Conservation (phyloP, 2,113 vertebrate genomes). For the Anseranas semipalmata region DNA sequence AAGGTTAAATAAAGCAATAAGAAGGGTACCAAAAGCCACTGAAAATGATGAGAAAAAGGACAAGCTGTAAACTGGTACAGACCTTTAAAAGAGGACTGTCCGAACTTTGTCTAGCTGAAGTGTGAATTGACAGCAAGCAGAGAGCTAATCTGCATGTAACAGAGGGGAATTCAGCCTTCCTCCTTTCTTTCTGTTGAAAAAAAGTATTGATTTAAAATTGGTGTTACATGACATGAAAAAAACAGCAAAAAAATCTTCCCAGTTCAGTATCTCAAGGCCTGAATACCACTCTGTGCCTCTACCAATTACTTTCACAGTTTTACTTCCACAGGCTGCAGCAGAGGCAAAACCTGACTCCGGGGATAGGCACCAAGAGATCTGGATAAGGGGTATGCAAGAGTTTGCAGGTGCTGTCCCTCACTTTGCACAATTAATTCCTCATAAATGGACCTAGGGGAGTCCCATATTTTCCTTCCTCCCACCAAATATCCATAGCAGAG, state of each 20-base stretch:
- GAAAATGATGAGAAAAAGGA: conserved; percentile 12
- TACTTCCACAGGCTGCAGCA: not conserved
- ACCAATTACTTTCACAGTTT: not conserved
- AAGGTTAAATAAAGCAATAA: conserved; percentile 48
- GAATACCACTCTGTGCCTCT: not conserved
- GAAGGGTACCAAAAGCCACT: not conserved
- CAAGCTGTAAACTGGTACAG: not conserved
- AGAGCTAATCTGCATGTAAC: not conserved
- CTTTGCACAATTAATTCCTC: not conserved
- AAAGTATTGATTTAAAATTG: not conserved
- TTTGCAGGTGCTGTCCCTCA: not conserved
- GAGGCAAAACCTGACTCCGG: not conserved
- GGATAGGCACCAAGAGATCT: not conserved
- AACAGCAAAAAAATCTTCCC: not conserved
- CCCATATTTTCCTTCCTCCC: not conserved
- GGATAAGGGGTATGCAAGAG: not conserved
- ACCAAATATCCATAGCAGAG: not conserved
- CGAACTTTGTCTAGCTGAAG: not conserved
- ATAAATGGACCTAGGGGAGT: not conserved
- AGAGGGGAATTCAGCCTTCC: not conserved
- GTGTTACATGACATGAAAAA: not conserved
- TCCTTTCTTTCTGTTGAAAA: not conserved
- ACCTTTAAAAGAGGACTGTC: not conserved
- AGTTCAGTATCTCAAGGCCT: not conserved
- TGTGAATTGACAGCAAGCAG: not conserved